A percentile compares a stretch with the other conserved stretches of the same genome.
These are phyloP conservation scores for Protophormia terraenovae DNA, from an alignment of 2,888 invertebrate species.

Conservation along the genomic window DNA sequence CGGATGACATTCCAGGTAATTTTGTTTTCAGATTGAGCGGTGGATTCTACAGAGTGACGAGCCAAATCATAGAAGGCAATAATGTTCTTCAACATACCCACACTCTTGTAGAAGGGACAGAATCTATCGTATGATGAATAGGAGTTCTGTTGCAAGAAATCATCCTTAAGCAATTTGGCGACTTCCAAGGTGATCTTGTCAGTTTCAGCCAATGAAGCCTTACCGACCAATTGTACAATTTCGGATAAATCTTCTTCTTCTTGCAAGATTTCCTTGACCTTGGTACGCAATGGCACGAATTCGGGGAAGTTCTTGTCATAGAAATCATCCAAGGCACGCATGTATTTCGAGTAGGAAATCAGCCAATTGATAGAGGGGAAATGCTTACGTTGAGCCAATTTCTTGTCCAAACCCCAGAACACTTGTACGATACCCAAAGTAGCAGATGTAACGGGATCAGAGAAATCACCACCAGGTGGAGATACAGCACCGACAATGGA, in stretches of 20 bases:
- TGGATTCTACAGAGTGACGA: constrained; percentile 98
- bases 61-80: constrained; percentile 99
- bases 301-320: constrained; percentile 99
- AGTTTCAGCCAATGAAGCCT: constrained; percentile 98
- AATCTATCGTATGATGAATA: constrained; percentile 97
- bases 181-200: constrained; percentile 99
- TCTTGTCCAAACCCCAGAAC: constrained; percentile 99
- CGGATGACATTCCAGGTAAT: constrained; percentile 99
- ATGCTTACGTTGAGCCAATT: constrained; percentile 99
- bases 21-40: constrained; percentile 99
- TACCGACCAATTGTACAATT: constrained; percentile 99
- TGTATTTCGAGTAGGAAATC: constrained; percentile 99
- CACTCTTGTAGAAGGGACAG: constrained; percentile 99
- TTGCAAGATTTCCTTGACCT: constrained; percentile 96
- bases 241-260: constrained; percentile 99
- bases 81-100: constrained; percentile 99
- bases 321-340: constrained; percentile 98
- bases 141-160: constrained; percentile 99
- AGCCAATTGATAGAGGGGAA: constrained; percentile 99
- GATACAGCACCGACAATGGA: constrained; percentile 99
- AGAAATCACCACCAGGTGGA: constrained; percentile 99
- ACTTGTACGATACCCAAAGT: constrained; percentile 99
- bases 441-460: constrained; percentile 99
- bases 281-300: constrained; percentile 97
- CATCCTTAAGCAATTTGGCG: constrained; percentile 98